phyloP scores from a whole-genome alignment of 2,888 invertebrate species.

The Brachypalpus laphriformis region DNA sequence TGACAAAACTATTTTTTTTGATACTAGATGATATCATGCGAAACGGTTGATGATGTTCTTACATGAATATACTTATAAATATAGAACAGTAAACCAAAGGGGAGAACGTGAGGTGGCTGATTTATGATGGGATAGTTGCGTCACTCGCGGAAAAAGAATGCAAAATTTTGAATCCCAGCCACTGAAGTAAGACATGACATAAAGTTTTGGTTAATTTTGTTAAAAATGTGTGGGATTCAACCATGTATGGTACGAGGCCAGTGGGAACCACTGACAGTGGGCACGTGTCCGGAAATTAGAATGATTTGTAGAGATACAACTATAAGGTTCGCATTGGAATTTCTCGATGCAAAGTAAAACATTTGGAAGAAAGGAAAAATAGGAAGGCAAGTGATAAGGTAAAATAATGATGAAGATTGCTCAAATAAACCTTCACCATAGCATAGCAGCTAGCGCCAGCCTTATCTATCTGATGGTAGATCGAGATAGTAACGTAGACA shows the following conservation, averaged over 20 bases:
- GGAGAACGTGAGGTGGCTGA: constrained; percentile 7
- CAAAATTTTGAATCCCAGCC: constrained; percentile 11
- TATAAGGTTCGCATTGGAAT: no score
- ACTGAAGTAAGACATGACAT: not conserved
- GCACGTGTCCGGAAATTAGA: not conserved
- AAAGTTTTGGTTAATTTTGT: constrained; percentile 6
- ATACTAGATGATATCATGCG: constrained; percentile 38
- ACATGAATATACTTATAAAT: constrained; percentile 13
- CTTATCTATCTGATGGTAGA: no score
- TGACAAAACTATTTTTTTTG: not conserved
- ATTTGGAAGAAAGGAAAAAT: no score
- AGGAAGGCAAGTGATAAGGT: no score
- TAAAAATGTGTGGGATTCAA: not conserved
- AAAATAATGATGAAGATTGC: no score
- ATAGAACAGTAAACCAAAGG: not conserved
- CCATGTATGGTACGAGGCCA: not conserved
- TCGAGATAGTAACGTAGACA: no score
- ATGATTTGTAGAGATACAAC: not conserved
- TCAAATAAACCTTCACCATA: no score
- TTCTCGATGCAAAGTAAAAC: no score
- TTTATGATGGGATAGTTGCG: constrained; percentile 30
- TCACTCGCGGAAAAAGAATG: constrained; percentile 33
- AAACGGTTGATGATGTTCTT: not conserved
- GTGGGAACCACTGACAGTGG: not conserved
- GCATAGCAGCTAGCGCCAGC: no score